phyloP scores from a whole-genome alignment of 2,888 invertebrate species.

The Globia sparganii region DNA sequence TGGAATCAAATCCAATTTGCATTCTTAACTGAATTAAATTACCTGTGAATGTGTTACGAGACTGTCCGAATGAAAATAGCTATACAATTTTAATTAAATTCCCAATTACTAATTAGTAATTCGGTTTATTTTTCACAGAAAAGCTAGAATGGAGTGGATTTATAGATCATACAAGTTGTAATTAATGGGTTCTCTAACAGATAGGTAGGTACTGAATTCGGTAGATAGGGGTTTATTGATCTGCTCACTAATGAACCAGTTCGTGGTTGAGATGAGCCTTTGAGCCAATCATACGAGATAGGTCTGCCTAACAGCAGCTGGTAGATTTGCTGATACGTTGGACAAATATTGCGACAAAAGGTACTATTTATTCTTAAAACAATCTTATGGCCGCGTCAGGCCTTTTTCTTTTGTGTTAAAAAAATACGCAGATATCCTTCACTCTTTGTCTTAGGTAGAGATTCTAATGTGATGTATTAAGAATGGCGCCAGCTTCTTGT shows the following conservation, averaged over 20 bases:
- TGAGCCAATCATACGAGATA: background rate
- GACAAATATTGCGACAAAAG: background rate
- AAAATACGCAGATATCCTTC: background rate
- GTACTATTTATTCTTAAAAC: background rate
- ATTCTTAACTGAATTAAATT: slow-evolving; percentile 14
- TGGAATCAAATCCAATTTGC: slow-evolving; percentile 9
- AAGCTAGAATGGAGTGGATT: background rate
- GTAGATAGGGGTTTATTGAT: background rate
- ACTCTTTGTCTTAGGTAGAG: background rate
- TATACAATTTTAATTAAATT: background rate
- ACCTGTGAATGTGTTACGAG: background rate
- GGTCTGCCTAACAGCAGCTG: background rate
- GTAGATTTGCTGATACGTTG: background rate
- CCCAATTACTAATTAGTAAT: background rate
- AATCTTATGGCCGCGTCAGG: background rate
- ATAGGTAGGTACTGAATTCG: no score
- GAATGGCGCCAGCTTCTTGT: background rate
- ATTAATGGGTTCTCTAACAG: background rate
- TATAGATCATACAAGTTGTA: background rate
- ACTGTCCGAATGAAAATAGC: background rate
- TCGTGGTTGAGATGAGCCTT: background rate
- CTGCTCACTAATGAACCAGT: background rate
- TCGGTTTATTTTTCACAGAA: background rate
- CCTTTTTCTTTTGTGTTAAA: background rate
- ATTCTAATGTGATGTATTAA: background rate